Evolutionary conservation across 2,797 vertebrate genomes (phyloP), one percentile per base, ranked within the genome.

Genomic region (Ptychobarbus kaznakovi): DNA sequence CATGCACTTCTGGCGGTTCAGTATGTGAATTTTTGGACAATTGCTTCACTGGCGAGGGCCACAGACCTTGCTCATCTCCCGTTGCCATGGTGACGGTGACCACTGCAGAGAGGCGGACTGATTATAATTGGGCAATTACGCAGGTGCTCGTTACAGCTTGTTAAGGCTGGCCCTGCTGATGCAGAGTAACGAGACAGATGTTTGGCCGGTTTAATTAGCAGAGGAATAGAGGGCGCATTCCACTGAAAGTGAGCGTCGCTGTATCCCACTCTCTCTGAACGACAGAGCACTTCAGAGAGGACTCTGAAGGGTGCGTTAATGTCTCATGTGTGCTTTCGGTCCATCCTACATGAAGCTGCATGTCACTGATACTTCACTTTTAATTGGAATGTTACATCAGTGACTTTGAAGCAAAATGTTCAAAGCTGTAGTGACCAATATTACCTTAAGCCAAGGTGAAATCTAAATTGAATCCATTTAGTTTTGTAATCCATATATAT

Each of bases 51-150:
- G 11, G 49, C 25, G 3, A 70, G 13, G 25, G 16, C 68, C 51
- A 63, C 11, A 38, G 49, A 69, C 6, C 16, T 32, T 9, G 32
- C 28, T 25, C 38, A 22, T 44, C 75, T 81, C 20, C 65, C 4
- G 56, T 87, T 25, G 5, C 72, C 72, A 79, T 69, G 66, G 66
- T 15, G 22, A 87, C 25, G 0, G 9, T 75, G 85, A 58, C 81
- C 58, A 72, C 20, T 2, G 28, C 53, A 82, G 80, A 49, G 56
- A 40, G 80, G 46, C 76, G 78, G 73, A 42, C 72, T 90, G 86
- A 88, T 91, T 91, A 86, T 86, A 92, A 90, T 89, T 82, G 86
- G 61, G 74, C 84, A 84, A 80, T 89, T 88, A 89, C 80, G 79
- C 81, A 74, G 82, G 86, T 85, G 82, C 82, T 91, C 25, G 20